Conservation (phyloP, 1,140 invertebrate genomes). For the Aleiodes sp. region DNA sequence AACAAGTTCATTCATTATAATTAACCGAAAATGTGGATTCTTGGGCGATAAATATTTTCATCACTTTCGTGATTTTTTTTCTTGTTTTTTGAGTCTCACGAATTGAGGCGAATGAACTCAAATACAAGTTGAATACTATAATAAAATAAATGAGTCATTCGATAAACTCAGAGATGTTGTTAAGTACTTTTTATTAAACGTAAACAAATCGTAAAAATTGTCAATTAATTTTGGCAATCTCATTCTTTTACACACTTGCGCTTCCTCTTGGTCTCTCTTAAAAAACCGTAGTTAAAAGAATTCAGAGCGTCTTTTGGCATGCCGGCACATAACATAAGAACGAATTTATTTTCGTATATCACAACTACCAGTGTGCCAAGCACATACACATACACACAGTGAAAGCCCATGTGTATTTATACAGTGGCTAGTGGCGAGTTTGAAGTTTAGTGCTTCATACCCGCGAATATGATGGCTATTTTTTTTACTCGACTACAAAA, state of each 20-base stretch:
- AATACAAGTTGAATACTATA: no score
- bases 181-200: neutral
- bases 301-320: constrained; percentile 1
- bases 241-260: neutral
- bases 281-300: no score
- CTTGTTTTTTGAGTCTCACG: no score
- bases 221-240: neutral
- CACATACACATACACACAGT: no score
- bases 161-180: neutral
- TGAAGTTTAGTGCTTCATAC: neutral
- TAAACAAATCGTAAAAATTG: neutral
- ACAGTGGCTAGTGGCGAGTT: no score
- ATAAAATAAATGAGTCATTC: neutral
- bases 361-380: neutral
- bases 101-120: no score
- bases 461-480: neutral
- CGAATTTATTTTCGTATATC: constrained; percentile 16
- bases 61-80: no score
- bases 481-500: neutral
- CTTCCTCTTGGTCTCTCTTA: neutral
- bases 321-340: neutral
- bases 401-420: no score
- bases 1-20: no score
- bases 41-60: no score
- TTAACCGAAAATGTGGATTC: no score